Conservation (phyloP, 37 sponge, comb jelly and placozoan genomes). For the Bolinopsis microptera region DNA sequence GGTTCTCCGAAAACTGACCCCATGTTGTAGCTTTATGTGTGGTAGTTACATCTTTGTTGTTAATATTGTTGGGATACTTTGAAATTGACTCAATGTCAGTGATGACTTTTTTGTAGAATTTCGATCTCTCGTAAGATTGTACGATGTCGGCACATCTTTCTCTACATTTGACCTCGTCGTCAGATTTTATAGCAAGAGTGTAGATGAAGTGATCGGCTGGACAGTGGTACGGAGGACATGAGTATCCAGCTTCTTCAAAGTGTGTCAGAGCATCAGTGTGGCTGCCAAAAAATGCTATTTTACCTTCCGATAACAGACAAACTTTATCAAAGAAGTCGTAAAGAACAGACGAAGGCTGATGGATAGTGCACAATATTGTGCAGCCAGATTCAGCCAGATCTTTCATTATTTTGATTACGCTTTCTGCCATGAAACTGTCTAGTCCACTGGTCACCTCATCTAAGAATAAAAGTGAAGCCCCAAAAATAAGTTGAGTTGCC, state of each 20-base stretch:
- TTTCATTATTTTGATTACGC: neutral
- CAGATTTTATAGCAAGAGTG: neutral
- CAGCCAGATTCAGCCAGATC: neutral
- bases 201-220: slow-evolving; percentile 35
- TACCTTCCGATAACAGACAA: neutral
- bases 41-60: neutral
- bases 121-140: neutral
- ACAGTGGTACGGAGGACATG: neutral
- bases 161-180: neutral
- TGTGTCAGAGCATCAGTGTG: neutral
- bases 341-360: neutral
- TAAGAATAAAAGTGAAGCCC: neutral
- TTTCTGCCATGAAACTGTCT: slow-evolving; percentile 6
- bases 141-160: neutral
- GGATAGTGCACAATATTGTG: slow-evolving; percentile 22
- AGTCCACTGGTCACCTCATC: slow-evolving; percentile 24
- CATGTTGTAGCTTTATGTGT: neutral
- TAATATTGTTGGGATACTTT: neutral
- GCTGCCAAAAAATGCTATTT: neutral
- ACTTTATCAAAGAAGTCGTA: slow-evolving; percentile 6
- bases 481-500: neutral
- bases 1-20: neutral
- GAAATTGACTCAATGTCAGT: neutral
- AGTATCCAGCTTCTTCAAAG: neutral
- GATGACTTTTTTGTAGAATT: neutral